Conservation (phyloP, 1,140 invertebrate genomes). For the Habropoda laboriosa region DNA sequence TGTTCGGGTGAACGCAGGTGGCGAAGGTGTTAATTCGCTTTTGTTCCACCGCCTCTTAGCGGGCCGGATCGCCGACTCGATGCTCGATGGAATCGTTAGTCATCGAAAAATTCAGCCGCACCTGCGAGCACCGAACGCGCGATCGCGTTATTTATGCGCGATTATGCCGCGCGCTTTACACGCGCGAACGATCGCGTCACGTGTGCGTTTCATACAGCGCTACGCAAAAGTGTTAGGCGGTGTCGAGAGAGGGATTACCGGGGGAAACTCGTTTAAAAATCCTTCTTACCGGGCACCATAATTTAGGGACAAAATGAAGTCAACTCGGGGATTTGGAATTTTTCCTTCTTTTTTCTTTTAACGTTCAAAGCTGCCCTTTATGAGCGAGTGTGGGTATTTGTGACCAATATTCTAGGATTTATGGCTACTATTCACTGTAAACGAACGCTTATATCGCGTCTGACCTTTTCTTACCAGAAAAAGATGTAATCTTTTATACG, state of each 20-base stretch:
- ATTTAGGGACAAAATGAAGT: too few relatives aligned
- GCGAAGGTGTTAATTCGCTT: slow-evolving; percentile 63
- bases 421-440: too few relatives aligned
- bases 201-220: background rate
- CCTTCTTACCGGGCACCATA: too few relatives aligned
- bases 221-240: background rate
- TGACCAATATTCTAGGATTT: too few relatives aligned
- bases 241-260: background rate
- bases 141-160: slow-evolving; percentile 46
- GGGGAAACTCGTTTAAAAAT: too few relatives aligned
- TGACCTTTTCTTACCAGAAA: too few relatives aligned
- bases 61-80: slow-evolving; percentile 43
- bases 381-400: too few relatives aligned
- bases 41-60: slow-evolving; percentile 59
- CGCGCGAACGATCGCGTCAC: slow-evolving; percentile 18
- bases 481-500: too few relatives aligned
- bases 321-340: too few relatives aligned
- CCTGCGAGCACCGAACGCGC: slow-evolving; percentile 36
- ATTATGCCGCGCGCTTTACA: background rate
- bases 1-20: slow-evolving; percentile 52
- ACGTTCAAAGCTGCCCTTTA: too few relatives aligned
- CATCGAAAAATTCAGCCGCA: slow-evolving; percentile 62
- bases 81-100: slow-evolving; percentile 59
- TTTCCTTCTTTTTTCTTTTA: too few relatives aligned
- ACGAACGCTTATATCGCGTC: too few relatives aligned